Conservation (phyloP, 2,113 vertebrate species). For the Chaetorhynchus papuensis region DNA sequence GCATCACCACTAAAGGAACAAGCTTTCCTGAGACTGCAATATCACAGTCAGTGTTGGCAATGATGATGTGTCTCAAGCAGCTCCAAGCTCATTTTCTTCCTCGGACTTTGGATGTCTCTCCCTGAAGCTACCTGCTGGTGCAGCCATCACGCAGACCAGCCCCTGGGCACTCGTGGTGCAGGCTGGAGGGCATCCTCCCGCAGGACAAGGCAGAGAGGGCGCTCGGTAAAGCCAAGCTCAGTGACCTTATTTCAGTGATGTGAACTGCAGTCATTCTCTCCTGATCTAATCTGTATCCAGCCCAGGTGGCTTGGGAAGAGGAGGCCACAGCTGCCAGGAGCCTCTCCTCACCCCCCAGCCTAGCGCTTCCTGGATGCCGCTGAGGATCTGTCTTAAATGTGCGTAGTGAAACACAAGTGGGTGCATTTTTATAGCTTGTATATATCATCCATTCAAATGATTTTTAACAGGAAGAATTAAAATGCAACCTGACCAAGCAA, state of each 20-base stretch:
- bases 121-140: background rate
- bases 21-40: background rate
- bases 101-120: background rate
- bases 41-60: background rate
- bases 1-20: background rate
- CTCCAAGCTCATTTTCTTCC: background rate
- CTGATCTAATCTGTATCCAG: background rate
- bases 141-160: background rate
- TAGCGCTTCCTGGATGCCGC: background rate
- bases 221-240: fast-evolving
- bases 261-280: background rate
- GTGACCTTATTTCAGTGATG: background rate
- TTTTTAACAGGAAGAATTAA: conserved; percentile 6
- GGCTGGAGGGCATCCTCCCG: background rate
- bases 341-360: fast-evolving
- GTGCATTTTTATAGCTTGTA: background rate
- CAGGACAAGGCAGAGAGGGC: background rate
- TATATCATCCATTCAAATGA: background rate
- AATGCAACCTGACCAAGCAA: conserved; percentile 19
- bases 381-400: background rate
- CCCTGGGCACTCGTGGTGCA: fast-evolving
- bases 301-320: background rate
- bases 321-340: background rate
- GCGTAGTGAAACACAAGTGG: background rate
- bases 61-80: background rate